Evolutionary conservation across 2,113 vertebrate genomes (phyloP).

Genomic region (Anarrhichthys ocellatus): DNA sequence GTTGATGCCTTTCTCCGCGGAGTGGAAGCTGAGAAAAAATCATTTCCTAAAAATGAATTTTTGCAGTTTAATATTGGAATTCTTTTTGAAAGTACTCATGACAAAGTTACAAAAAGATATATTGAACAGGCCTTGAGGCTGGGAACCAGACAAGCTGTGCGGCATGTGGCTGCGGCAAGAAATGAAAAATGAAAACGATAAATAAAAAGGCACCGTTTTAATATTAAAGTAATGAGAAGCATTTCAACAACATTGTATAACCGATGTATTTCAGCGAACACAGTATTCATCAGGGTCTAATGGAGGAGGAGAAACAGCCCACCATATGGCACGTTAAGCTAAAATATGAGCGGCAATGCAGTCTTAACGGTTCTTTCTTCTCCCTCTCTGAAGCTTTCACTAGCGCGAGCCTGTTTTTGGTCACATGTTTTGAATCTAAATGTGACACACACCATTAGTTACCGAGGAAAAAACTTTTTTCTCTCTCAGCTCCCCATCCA

Average conservation of each 20-base stretch:
- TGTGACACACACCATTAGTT: constrained; percentile 45
- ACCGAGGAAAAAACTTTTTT: neutral
- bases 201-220: constrained; percentile 8
- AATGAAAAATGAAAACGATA: neutral
- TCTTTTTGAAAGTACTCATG: neutral
- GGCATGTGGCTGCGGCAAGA: neutral
- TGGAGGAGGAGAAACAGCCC: constrained; percentile 29
- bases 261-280: neutral
- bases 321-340: constrained; percentile 47
- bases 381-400: constrained; percentile 10
- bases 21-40: neutral
- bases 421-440: constrained; percentile 40
- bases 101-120: neutral
- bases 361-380: constrained; percentile 23
- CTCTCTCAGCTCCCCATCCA: neutral
- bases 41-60: too few relatives aligned
- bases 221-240: neutral
- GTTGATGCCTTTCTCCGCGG: neutral
- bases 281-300: constrained; percentile 40
- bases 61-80: neutral
- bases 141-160: neutral
- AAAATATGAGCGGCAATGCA: constrained; percentile 47
- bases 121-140: neutral
- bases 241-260: constrained; percentile 5
- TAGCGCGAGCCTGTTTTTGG: constrained; percentile 36